These are phyloP conservation scores for Meiosimyza decipiens DNA, from an alignment of 2,888 invertebrate species.

Conservation along the genomic window DNA sequence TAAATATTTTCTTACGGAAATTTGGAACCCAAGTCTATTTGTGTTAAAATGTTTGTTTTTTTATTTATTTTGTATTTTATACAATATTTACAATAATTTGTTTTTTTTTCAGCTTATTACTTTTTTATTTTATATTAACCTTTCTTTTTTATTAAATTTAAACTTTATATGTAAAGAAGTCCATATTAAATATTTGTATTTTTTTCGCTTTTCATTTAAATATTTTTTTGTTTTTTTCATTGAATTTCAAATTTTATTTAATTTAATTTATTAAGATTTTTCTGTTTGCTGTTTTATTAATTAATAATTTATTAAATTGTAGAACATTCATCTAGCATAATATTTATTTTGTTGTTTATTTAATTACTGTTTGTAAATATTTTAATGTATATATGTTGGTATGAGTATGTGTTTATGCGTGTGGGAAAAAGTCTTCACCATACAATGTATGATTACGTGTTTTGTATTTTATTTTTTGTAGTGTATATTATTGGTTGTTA, in stretches of 20 bases:
- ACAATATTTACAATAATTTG: slow-evolving; percentile 47
- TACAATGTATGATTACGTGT: neutral
- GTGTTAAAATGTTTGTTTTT: slow-evolving; percentile 21
- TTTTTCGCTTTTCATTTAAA: neutral
- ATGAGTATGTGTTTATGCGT: neutral
- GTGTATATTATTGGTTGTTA: too few species aligned
- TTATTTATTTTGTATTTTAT: slow-evolving; percentile 45
- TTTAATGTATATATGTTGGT: neutral
- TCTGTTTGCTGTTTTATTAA: slow-evolving; percentile 2
- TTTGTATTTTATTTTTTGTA: neutral
- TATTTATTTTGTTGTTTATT: slow-evolving; percentile 12
- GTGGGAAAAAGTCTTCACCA: neutral
- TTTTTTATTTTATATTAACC: neutral
- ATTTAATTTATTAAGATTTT: neutral
- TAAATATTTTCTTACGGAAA: neutral
- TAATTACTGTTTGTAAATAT: neutral
- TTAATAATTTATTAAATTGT: slow-evolving; percentile 24
- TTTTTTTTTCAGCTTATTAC: slow-evolving; percentile 22
- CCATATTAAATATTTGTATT: slow-evolving; percentile 5
- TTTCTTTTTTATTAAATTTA: slow-evolving; percentile 23
- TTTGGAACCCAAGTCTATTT: slow-evolving; percentile 11
- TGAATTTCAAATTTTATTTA: neutral
- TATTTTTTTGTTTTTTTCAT: slow-evolving; percentile 9
- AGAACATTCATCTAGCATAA: slow-evolving; percentile 26
- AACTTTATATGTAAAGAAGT: slow-evolving; percentile 20